These are phyloP conservation scores for Streblospio benedicti DNA, from an alignment of 1,140 invertebrate genomes.

Conservation along the genomic window DNA sequence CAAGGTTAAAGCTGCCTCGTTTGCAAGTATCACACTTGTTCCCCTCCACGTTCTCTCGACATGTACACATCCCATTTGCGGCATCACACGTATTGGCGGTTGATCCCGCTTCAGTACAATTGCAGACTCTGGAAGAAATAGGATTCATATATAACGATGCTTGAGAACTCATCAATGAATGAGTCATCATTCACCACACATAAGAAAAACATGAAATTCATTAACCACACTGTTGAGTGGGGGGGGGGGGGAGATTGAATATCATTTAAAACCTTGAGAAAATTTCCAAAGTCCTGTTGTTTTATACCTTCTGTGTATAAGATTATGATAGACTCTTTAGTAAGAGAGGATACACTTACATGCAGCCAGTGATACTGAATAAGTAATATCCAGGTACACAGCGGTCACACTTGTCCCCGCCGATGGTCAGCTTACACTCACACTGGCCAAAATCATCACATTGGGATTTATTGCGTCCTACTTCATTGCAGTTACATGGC, in stretches of 20 bases:
- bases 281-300: background rate
- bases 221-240: background rate
- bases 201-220: background rate
- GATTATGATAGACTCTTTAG: background rate
- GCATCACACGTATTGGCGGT: constrained; percentile 59
- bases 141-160: background rate
- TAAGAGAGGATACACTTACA: constrained; percentile 25
- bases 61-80: constrained; percentile 50
- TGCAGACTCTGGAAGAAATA: constrained; percentile 54
- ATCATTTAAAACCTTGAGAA: background rate
- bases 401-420: constrained; percentile 64
- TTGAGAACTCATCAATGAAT: background rate
- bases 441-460: constrained; percentile 76
- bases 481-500: constrained; percentile 67
- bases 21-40: constrained; percentile 90
- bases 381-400: constrained; percentile 75
- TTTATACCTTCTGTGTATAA: background rate
- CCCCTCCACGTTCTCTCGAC: constrained; percentile 82
- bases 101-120: constrained; percentile 81
- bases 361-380: constrained; percentile 68
- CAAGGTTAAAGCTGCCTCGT: constrained; percentile 85
- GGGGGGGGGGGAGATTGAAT: background rate
- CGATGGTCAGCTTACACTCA: constrained; percentile 70
- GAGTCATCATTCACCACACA: background rate
- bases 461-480: constrained; percentile 60